phyloP scores from a whole-genome alignment of 2,113 vertebrate species.

The Notiomystis cincta region DNA sequence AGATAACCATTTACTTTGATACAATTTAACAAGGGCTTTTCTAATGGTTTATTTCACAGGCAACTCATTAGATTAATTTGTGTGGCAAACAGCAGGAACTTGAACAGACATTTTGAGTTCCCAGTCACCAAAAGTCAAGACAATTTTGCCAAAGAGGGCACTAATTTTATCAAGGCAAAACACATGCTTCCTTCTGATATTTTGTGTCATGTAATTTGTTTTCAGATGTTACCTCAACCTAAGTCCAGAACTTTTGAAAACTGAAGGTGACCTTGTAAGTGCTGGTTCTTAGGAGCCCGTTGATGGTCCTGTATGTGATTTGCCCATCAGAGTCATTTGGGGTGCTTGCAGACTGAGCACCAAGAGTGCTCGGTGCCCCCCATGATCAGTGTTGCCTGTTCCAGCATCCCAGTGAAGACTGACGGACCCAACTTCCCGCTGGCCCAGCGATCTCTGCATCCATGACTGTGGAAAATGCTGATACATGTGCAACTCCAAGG shows the following conservation, averaged over 20 bases:
- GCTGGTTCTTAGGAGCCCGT: background rate
- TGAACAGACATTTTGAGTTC: slow-evolving; percentile 28
- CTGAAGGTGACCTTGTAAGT: background rate
- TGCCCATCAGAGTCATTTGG: background rate
- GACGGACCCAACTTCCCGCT: background rate
- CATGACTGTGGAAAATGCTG: background rate
- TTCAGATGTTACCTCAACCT: background rate
- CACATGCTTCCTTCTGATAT: background rate
- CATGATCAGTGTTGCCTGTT: rapidly evolving
- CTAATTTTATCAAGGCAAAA: slow-evolving; percentile 21
- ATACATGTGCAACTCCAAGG: background rate
- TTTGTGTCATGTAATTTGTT: background rate
- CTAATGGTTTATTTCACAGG: slow-evolving; percentile 59
- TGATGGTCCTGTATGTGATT: background rate
- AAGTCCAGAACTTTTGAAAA: background rate
- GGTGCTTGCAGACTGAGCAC: background rate
- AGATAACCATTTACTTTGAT: slow-evolving; percentile 61
- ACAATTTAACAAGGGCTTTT: slow-evolving; percentile 51
- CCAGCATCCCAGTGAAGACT: background rate
- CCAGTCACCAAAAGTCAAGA: background rate
- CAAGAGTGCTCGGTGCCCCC: background rate
- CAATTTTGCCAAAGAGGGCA: background rate
- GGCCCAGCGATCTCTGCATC: background rate
- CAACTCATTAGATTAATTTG: slow-evolving; percentile 55
- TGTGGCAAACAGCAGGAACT: background rate